Evolutionary conservation across 1,140 invertebrate genomes (phyloP), one percentile per base, ranked within the genome.

Genomic region (Bombus confusus): DNA sequence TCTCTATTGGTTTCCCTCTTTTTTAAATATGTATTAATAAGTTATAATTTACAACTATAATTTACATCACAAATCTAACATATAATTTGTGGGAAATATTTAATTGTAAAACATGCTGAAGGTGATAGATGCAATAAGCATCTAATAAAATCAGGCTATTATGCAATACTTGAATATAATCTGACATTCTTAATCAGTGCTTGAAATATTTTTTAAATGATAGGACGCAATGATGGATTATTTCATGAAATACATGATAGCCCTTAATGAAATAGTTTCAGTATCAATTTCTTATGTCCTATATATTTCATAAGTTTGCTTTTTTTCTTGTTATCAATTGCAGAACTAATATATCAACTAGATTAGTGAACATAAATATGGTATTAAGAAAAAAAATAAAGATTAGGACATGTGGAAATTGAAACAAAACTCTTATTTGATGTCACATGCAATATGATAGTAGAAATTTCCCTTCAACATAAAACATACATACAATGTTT

Each of bases 21-120:
- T 47, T 64, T 52, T 68, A 3, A 77, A 18, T 52, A 71, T 37
- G 2, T 47, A 37, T 76, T 39, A 66, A 52, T 22, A 3, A 62
- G 12, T n/a, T 13, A 62, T 13, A 62, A 81, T 31, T 52, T 52
- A 52, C 18, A 52, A 18, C 18, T 43, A 43, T 62, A 41, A 72
- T 68, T 28, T 43, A 68, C 28, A 83, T 79, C 25, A 75, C 22
- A 73, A 66, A 18, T 34, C 3, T 37, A 82, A 75, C 10, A 66
- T 13, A 59, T 80, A 71, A 22, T 37, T 37, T 77, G 10, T 62
- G 41, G 13, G 28, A 81, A 83, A 75, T 82, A 72, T 79, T 25
- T 68, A 80, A 13, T 47, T 82, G 59, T 39, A 81, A 73, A 59
- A 79, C 88, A 90, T 92, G 90, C 90, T 91, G 85, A 83, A 91